Conservation (phyloP, 2,113 vertebrate species). For the Apaloderma vittatum region DNA sequence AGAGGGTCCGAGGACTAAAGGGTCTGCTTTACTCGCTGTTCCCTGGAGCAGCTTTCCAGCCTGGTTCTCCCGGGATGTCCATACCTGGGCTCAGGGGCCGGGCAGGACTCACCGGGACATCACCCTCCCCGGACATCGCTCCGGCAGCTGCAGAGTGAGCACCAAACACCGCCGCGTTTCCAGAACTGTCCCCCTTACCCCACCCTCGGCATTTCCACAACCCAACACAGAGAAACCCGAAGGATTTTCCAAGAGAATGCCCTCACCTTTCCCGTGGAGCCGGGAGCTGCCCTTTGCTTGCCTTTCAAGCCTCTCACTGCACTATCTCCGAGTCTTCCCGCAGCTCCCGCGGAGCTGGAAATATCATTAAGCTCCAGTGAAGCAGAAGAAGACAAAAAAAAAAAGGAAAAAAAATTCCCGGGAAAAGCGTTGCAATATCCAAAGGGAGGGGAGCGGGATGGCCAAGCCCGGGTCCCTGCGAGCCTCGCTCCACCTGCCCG, state of each 20-base stretch:
- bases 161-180: rapidly evolving
- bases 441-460: not conserved
- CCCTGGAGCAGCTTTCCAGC: not conserved
- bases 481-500: constrained; percentile 57
- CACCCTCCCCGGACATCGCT: not conserved
- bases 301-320: constrained; percentile 13
- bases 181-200: not conserved
- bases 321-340: constrained; percentile 40
- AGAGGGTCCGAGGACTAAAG: no score
- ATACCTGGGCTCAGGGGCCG: not conserved
- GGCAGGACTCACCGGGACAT: not conserved
- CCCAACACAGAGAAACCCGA: not conserved
- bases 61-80: not conserved
- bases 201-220: not conserved
- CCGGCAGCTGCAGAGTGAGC: not conserved
- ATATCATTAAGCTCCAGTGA: constrained; percentile 49
- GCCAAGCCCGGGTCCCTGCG: not conserved
- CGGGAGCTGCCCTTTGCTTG: constrained; percentile 23
- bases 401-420: not conserved
- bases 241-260: constrained; percentile 3
- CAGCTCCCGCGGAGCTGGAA: constrained; percentile 52
- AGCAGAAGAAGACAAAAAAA: not conserved
- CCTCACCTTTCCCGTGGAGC: constrained; percentile 58
- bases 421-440: constrained; percentile 36
- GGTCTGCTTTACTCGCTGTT: not conserved